Evolutionary conservation across 2,113 vertebrate genomes (phyloP).

Genomic region (Macroglossus sobrinus): DNA sequence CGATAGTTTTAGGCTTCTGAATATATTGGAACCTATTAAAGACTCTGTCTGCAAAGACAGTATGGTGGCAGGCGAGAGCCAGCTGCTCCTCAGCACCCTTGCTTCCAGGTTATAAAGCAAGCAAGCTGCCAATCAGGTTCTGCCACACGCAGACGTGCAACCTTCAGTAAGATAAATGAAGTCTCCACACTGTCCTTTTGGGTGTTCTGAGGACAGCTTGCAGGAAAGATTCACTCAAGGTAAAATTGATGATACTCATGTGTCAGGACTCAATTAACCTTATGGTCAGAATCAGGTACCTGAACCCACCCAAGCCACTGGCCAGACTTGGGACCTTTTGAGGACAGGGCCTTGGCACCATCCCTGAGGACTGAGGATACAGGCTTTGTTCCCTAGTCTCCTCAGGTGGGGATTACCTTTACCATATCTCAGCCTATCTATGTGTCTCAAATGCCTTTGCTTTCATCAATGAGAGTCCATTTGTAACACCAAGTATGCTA

Average conservation of each 20-base stretch:
- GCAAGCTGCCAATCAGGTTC: not conserved
- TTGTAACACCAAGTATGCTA: not conserved
- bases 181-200: not conserved
- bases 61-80: not conserved
- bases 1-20: fast-evolving
- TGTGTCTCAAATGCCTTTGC: not conserved
- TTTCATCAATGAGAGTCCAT: fast-evolving
- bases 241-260: not conserved
- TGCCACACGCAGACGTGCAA: fast-evolving
- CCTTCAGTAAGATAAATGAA: not conserved
- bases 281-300: not conserved
- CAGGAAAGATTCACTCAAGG: not conserved
- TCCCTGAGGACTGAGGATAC: not conserved
- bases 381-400: not conserved
- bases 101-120: not conserved
- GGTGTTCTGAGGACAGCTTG: not conserved
- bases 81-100: not conserved
- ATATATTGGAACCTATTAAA: fast-evolving
- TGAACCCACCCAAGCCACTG: not conserved
- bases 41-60: not conserved
- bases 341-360: not conserved
- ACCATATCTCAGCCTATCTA: not conserved
- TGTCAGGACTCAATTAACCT: not conserved
- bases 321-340: not conserved
- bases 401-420: not conserved